Percentiles rank a stretch among this genome's conserved stretches.
phyloP scores from a whole-genome alignment of 2,113 vertebrate genomes.

The Pontoporia blainvillei region DNA sequence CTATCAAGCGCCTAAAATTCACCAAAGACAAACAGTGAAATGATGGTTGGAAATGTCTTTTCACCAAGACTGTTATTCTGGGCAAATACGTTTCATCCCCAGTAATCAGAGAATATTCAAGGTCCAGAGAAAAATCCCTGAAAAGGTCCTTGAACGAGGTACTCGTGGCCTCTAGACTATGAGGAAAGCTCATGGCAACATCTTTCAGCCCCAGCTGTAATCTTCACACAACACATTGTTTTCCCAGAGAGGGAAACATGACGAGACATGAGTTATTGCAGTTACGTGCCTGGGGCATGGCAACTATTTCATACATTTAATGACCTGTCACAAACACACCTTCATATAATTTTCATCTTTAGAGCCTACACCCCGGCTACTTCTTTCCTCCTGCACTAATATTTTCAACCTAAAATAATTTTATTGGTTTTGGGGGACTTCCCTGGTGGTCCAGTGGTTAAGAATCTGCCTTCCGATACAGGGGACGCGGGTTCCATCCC shows the following conservation, averaged over 20 bases:
- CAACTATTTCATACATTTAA: background rate
- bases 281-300: background rate
- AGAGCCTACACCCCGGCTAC: background rate
- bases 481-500: too few relatives aligned
- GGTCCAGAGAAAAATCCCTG: background rate
- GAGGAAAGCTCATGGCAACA: background rate
- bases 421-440: background rate
- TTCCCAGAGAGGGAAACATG: slow-evolving; percentile 20
- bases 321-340: background rate
- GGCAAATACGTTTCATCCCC: background rate
- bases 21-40: background rate
- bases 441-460: too few relatives aligned
- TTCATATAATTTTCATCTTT: background rate
- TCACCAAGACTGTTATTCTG: background rate
- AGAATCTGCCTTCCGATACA: too few relatives aligned
- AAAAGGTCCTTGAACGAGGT: background rate
- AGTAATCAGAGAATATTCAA: background rate
- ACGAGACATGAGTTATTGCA: background rate
- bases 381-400: background rate
- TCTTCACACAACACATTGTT: background rate
- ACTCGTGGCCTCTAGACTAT: background rate
- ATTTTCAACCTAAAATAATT: background rate
- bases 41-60: background rate
- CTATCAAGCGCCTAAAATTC: background rate
- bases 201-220: background rate